These are phyloP conservation scores for Nowickia ferox DNA, from an alignment of 2,888 invertebrate genomes.

Conservation along the genomic window DNA sequence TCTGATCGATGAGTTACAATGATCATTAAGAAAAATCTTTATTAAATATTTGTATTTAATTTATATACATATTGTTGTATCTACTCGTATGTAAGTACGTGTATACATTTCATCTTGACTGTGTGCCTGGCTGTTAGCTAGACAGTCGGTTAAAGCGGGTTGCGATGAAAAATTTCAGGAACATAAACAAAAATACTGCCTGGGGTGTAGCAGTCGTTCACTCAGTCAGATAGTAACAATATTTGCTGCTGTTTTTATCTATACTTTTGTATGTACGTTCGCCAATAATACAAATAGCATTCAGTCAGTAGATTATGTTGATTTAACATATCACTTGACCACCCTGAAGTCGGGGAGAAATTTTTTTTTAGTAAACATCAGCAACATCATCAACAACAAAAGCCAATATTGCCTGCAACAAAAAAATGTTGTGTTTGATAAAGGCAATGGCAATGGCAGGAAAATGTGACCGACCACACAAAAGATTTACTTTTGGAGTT, in stretches of 20 bases:
- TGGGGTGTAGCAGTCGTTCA: conserved; percentile 49
- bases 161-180: conserved; percentile 29
- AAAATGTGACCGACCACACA: conserved; percentile 14
- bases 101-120: neutral
- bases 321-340: conserved; percentile 66
- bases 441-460: conserved; percentile 9
- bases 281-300: conserved; percentile 50
- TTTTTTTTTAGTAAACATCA: conserved; percentile 48
- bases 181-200: conserved; percentile 57
- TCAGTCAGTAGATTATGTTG: conserved; percentile 54
- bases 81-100: neutral
- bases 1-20: conserved; percentile 50
- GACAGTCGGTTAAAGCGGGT: conserved; percentile 5
- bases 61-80: neutral
- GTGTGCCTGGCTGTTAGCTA: neutral
- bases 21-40: conserved; percentile 43
- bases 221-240: conserved; percentile 50
- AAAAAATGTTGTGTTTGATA: conserved; percentile 39
- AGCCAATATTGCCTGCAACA: conserved; percentile 48
- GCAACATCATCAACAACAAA: conserved; percentile 39
- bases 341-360: conserved; percentile 45
- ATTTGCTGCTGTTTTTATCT: conserved; percentile 52
- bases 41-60: conserved; percentile 24
- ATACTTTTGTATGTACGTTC: conserved; percentile 10
- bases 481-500: too few relatives aligned